These are phyloP conservation scores for Silurus asotus DNA, from an alignment of 2,113 vertebrate species.

Conservation along the genomic window DNA sequence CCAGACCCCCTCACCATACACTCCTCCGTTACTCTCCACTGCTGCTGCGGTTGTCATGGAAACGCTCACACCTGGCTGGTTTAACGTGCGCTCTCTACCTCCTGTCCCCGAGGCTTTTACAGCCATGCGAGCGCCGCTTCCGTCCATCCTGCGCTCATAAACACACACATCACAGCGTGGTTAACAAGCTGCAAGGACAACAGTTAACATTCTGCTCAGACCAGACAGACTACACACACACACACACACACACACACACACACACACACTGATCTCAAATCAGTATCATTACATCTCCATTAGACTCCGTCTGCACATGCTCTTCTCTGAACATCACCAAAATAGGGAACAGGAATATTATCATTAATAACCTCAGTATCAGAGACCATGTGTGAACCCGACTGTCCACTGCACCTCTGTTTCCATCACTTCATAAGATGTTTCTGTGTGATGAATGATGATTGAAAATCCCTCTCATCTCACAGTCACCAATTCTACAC, in stretches of 20 bases:
- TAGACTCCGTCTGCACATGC: not conserved
- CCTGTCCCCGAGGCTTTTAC: constrained; percentile 51
- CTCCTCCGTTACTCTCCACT: constrained; percentile 7
- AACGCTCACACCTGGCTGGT: constrained; percentile 54
- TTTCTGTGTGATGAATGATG: not conserved
- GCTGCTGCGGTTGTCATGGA: constrained; percentile 47
- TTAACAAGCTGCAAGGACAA: constrained; percentile 46
- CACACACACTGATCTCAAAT: not conserved
- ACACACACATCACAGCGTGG: constrained; percentile 46
- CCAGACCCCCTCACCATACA: not conserved
- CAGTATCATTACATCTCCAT: not conserved
- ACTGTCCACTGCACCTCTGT: not conserved
- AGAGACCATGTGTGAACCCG: not conserved
- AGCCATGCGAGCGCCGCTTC: constrained; percentile 47
- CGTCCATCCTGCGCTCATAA: constrained; percentile 44
- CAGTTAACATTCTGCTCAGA: constrained; percentile 28
- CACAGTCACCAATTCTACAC: not conserved
- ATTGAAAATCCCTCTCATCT: not conserved
- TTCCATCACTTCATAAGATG: not conserved
- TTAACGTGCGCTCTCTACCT: constrained; percentile 43
- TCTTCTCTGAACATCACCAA: not conserved
- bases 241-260: not conserved
- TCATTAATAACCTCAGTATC: too few relatives aligned
- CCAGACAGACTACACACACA: not conserved
- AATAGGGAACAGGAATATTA: not conserved